These are phyloP conservation scores for Oncorhynchus gorbuscha DNA, from an alignment of 2,113 vertebrate genomes.

Conservation along the genomic window DNA sequence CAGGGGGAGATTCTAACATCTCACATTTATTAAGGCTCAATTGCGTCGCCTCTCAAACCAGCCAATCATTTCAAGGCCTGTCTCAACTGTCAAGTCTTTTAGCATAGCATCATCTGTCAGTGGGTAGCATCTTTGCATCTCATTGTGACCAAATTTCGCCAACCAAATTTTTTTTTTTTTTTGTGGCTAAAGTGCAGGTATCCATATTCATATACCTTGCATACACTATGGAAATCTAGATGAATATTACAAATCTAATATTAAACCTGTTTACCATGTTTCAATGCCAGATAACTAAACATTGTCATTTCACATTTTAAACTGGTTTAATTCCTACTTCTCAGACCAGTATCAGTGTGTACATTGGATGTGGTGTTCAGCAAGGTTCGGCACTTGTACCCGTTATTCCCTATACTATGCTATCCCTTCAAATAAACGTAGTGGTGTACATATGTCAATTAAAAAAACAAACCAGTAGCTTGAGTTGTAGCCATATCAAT, in stretches of 20 bases:
- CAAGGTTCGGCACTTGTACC: background rate
- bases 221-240: too few relatives aligned
- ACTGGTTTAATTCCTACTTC: background rate
- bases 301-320: background rate
- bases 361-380: too few relatives aligned
- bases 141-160: background rate
- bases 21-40: slow-evolving; percentile 65
- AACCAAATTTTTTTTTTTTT: background rate
- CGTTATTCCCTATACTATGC: too few relatives aligned
- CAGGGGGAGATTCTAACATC: slow-evolving; percentile 60
- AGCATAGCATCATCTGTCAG: background rate
- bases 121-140: background rate
- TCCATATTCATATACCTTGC: too few relatives aligned
- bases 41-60: slow-evolving; percentile 63
- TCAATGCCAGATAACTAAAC: too few relatives aligned
- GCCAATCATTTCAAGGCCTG: slow-evolving; percentile 63
- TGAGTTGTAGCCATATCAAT: background rate
- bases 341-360: background rate
- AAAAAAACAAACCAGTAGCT: too few relatives aligned
- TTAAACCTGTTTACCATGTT: too few relatives aligned
- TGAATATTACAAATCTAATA: too few relatives aligned
- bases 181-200: background rate
- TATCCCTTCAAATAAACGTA: background rate
- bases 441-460: background rate
- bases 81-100: slow-evolving; percentile 28